Percentiles rank a stretch among this genome's conserved stretches.
Conservation (phyloP, 2,797 vertebrate species). For the Enteromius treurensis region DNA sequence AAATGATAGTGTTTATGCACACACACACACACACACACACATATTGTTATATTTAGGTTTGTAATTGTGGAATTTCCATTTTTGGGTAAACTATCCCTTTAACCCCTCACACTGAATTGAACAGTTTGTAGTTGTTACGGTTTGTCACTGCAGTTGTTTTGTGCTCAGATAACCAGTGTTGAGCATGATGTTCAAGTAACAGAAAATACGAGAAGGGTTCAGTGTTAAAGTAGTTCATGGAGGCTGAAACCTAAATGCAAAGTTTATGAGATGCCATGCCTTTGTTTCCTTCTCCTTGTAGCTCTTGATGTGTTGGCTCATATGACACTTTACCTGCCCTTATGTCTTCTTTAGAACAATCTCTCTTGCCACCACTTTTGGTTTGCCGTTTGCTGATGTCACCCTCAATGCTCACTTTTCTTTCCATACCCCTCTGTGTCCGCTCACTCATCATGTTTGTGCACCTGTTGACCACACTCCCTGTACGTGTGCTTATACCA, state of each 20-base stretch:
- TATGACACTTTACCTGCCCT: conserved; percentile 25
- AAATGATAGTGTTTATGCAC: background rate
- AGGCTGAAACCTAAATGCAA: conserved; percentile 15
- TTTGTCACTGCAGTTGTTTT: conserved; percentile 13
- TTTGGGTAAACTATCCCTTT: conserved; percentile 13
- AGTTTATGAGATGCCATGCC: conserved; percentile 32
- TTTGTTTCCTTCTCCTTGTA: conserved; percentile 26
- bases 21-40: background rate
- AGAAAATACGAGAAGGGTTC: conserved; percentile 11
- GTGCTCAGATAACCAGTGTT: conserved; percentile 21
- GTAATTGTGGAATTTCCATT: background rate
- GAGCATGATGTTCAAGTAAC: conserved; percentile 30
- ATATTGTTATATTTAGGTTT: background rate
- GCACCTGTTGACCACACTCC: conserved; percentile 84
- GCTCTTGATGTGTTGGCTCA: conserved; percentile 29
- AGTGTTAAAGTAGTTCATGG: background rate
- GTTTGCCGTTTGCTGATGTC: conserved; percentile 29
- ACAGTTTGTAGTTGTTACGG: conserved; percentile 9
- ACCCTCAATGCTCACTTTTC: conserved; percentile 36
- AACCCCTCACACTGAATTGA: conserved; percentile 16
- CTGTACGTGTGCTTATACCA: conserved; percentile 89
- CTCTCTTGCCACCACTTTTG: conserved; percentile 15
- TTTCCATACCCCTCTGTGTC: conserved; percentile 37
- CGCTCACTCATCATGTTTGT: conserved; percentile 64
- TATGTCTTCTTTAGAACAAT: conserved; percentile 26